Percentiles rank a stretch among this genome's conserved stretches.
phyloP scores from a whole-genome alignment of 2,888 invertebrate genomes.

The Tortrix viridana region DNA sequence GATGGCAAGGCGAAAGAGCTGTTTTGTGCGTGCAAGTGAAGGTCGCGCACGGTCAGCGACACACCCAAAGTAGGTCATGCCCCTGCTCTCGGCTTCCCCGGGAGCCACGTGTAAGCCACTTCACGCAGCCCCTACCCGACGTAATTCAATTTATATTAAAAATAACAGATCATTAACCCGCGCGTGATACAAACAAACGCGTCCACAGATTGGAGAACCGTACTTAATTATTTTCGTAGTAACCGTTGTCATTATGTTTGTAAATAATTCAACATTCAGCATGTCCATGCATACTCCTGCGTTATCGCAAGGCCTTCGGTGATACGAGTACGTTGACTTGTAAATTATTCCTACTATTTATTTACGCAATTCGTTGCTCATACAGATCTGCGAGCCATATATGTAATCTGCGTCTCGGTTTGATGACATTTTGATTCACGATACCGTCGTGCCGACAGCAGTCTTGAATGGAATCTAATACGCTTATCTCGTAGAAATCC shows the following conservation, averaged over 20 bases:
- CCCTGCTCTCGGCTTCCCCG: conserved; percentile 52
- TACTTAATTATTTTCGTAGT: background rate
- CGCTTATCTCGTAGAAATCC: conserved; percentile 34
- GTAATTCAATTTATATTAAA: conserved; percentile 16
- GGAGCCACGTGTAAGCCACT: conserved; percentile 40
- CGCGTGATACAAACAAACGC: background rate
- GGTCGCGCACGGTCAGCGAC: conserved; percentile 80
- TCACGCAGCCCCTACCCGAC: conserved; percentile 1
- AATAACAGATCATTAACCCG: background rate
- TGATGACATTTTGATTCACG: conserved; percentile 15
- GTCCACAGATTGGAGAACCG: background rate
- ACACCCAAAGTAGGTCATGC: conserved; percentile 72
- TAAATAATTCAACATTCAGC: conserved; percentile 12
- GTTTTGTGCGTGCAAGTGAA: conserved; percentile 67
- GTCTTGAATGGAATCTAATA: conserved; percentile 35
- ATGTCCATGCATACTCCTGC: conserved; percentile 35
- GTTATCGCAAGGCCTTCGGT: conserved; percentile 52
- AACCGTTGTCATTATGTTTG: conserved; percentile 7
- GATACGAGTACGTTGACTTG: conserved; percentile 44
- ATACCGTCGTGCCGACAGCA: conserved; percentile 1
- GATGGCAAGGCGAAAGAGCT: conserved; percentile 26
- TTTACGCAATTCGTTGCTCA: conserved; percentile 6
- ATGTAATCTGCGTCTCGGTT: conserved; percentile 15
- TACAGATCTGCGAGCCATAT: conserved; percentile 14
- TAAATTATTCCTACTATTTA: conserved; percentile 11